Percentiles rank a stretch among this genome's conserved stretches.
Evolutionary conservation across 2,888 invertebrate genomes (phyloP).

Genomic region (Plebejus melissa): DNA sequence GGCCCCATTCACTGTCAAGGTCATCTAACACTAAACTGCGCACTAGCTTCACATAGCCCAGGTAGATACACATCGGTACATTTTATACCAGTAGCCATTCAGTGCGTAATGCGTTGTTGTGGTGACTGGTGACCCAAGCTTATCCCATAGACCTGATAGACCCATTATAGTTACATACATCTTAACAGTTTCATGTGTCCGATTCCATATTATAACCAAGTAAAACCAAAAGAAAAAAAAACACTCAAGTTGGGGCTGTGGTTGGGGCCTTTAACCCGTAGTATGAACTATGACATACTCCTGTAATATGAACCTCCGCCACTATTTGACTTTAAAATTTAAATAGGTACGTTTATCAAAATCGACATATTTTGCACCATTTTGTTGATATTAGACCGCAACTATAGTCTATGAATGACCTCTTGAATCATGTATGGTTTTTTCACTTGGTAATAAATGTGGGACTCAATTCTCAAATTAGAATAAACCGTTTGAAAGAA

Average conservation of each 20-base stretch:
- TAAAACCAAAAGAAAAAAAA: no score
- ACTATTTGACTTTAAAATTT: no score
- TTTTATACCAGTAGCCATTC: not conserved
- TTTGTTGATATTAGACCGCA: not conserved
- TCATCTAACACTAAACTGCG: conserved; percentile 71
- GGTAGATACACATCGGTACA: conserved; percentile 33
- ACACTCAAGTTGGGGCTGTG: no score
- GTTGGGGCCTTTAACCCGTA: no score
- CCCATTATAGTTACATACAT: no score
- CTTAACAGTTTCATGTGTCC: no score
- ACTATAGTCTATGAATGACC: not conserved
- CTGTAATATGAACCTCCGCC: no score
- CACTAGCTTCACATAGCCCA: conserved; percentile 45
- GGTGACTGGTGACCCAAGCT: not conserved
- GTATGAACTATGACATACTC: no score
- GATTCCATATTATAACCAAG: no score
- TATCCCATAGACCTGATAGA: not conserved
- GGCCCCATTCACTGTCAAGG: conserved; percentile 73
- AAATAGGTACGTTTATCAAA: not conserved
- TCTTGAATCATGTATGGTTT: not conserved
- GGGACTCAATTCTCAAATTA: not conserved
- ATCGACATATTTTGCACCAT: not conserved
- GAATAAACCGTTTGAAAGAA: no score
- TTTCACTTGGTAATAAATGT: not conserved
- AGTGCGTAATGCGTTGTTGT: not conserved